Conservation (phyloP, 1,140 invertebrate genomes). For the Dendroctonus valens region DNA sequence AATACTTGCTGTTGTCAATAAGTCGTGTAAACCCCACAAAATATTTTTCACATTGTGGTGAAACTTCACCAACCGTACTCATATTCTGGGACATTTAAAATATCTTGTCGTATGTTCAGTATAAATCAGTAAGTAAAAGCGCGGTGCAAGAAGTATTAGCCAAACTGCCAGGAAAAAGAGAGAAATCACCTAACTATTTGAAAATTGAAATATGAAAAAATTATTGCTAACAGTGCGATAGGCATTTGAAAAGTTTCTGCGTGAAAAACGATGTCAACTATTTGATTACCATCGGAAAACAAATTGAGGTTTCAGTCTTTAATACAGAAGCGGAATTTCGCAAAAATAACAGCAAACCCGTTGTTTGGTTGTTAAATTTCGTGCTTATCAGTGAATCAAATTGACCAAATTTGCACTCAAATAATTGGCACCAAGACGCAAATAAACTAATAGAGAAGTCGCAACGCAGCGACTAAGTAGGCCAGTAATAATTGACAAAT, state of each 20-base stretch:
- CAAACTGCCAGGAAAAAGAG: constrained; percentile 30
- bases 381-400: too few species aligned
- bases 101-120: not conserved
- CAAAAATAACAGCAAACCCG: too few species aligned
- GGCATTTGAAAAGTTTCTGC: not conserved
- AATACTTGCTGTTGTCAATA: too few species aligned
- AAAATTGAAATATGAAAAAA: constrained; percentile 11
- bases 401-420: not conserved
- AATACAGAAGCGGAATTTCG: too few species aligned
- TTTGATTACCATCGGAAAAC: too few species aligned
- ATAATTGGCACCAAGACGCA: constrained; percentile 1
- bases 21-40: too few species aligned
- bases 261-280: too few species aligned
- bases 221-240: constrained; percentile 28
- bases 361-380: too few species aligned
- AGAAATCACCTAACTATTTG: constrained; percentile 16
- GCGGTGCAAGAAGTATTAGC: constrained; percentile 32
- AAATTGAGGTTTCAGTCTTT: too few species aligned
- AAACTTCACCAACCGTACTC: too few species aligned
- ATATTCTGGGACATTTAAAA: too few species aligned
- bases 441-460: not conserved
- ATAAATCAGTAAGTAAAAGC: constrained; percentile 21
- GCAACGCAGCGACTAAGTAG: not conserved
- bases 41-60: too few species aligned
- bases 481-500: not conserved